Percentiles rank a stretch among this genome's conserved stretches.
Conservation (phyloP, 2,113 vertebrate species). For the Crotalus helleri region DNA sequence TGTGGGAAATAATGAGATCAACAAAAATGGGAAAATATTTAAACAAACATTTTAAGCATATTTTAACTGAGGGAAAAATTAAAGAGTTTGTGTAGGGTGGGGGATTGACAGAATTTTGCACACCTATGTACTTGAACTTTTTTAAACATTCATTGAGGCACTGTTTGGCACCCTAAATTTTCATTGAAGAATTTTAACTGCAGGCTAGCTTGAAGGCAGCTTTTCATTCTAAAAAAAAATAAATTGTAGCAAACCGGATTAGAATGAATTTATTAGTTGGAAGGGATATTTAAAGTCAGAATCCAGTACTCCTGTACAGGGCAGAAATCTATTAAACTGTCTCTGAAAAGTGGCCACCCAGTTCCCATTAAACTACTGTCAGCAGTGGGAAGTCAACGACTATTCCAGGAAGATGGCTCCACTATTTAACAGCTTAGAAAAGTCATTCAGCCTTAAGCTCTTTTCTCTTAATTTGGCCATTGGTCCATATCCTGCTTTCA, state of each 20-base stretch:
- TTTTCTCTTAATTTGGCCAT: not conserved
- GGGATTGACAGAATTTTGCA: not conserved
- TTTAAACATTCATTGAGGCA: not conserved
- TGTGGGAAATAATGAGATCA: constrained; percentile 20
- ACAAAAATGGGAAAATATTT: not conserved
- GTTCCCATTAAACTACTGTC: not conserved
- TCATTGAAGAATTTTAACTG: not conserved
- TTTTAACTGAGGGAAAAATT: not conserved
- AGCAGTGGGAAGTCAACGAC: not conserved
- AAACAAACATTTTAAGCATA: constrained; percentile 15
- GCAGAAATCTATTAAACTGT: not conserved
- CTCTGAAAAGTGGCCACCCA: not conserved
- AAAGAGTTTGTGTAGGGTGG: not conserved
- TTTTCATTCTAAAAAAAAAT: not conserved
- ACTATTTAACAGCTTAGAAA: not conserved
- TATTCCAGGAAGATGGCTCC: not conserved
- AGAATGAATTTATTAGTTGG: not conserved
- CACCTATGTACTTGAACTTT: not conserved
- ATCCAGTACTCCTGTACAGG: not conserved
- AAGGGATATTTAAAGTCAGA: not conserved
- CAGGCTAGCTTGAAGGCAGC: not conserved
- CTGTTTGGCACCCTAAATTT: not conserved
- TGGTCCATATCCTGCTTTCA: not conserved
- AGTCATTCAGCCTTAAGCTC: not conserved
- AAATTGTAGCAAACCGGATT: not conserved